Evolutionary conservation across 2,113 vertebrate genomes (phyloP).

Genomic region (Urocitellus parryii): DNA sequence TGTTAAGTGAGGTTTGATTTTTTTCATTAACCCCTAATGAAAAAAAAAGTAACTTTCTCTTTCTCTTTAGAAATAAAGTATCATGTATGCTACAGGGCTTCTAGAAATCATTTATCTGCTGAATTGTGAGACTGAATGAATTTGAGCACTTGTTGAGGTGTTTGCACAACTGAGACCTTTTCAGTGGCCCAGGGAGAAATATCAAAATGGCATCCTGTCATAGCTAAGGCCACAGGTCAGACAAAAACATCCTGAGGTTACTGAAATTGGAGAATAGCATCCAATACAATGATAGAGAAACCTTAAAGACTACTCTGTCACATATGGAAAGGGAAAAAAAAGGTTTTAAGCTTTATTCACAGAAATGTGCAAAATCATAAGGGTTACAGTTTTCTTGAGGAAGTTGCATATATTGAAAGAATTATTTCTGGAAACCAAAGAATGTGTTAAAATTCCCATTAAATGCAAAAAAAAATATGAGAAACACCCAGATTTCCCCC

Average conservation of each 20-base stretch:
- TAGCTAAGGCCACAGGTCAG: not conserved
- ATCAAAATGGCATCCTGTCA: not conserved
- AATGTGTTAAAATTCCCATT: accelerated
- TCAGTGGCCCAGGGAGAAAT: not conserved
- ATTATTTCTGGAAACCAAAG: conserved; percentile 6
- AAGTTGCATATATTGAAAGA: not conserved
- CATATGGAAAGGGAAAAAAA: not conserved
- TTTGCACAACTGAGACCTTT: not conserved
- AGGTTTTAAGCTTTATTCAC: conserved; percentile 1
- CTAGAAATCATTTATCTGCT: not conserved
- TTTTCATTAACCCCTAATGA: too few relatives aligned
- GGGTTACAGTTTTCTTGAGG: conserved; percentile 23
- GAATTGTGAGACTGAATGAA: not conserved
- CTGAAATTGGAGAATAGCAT: not conserved
- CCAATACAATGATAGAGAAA: accelerated
- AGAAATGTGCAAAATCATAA: conserved; percentile 61
- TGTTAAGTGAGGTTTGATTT: too few relatives aligned
- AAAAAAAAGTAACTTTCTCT: too few relatives aligned
- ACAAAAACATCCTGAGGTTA: not conserved
- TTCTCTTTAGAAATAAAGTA: not conserved
- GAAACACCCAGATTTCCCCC: not conserved
- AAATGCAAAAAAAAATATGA: not conserved
- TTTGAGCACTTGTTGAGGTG: not conserved
- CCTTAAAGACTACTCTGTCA: not conserved
- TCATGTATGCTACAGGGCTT: not conserved